phyloP scores from a whole-genome alignment of 2,797 vertebrate species.

The Sebastiscus tertius region DNA sequence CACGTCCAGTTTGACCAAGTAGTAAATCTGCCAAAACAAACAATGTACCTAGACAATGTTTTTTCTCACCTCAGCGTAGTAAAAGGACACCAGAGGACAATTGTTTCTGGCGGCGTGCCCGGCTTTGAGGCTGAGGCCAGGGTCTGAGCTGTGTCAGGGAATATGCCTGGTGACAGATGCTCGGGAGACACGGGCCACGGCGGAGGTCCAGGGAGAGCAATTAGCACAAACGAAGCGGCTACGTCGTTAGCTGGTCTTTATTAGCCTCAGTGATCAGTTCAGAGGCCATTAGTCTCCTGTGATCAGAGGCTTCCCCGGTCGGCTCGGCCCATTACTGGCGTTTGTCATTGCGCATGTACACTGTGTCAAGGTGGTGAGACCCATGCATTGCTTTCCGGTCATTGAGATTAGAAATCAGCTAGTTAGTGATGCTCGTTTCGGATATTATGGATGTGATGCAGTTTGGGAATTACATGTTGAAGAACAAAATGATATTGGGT shows the following conservation, averaged over 20 bases:
- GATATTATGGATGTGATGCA: neutral
- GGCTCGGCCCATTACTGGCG: constrained; percentile 48
- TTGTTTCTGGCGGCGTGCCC: constrained; percentile 60
- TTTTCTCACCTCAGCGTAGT: constrained; percentile 39
- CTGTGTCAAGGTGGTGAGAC: constrained; percentile 30
- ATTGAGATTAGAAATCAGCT: constrained; percentile 5
- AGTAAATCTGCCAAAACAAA: constrained; percentile 45
- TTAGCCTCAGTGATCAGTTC: constrained; percentile 80
- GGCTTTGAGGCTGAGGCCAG: constrained; percentile 56
- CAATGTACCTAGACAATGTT: constrained; percentile 34
- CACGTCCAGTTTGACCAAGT: constrained; percentile 7
- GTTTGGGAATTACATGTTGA: neutral
- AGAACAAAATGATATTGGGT: neutral
- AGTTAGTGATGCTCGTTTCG: neutral
- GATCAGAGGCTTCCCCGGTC: constrained; percentile 61
- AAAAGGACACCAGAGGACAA: constrained; percentile 71
- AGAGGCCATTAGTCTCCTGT: constrained; percentile 76
- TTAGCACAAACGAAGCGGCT: constrained; percentile 78
- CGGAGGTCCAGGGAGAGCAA: constrained; percentile 77
- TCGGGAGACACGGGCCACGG: constrained; percentile 65
- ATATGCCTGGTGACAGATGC: constrained; percentile 76
- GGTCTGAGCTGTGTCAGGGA: constrained; percentile 64
- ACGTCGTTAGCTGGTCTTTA: constrained; percentile 80
- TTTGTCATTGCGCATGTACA: constrained; percentile 30
- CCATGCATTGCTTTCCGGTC: neutral